A percentile compares a stretch with the other conserved stretches of the same genome.
Conservation (phyloP, 2,888 invertebrate genomes). For the Epinotia brunnichana region DNA sequence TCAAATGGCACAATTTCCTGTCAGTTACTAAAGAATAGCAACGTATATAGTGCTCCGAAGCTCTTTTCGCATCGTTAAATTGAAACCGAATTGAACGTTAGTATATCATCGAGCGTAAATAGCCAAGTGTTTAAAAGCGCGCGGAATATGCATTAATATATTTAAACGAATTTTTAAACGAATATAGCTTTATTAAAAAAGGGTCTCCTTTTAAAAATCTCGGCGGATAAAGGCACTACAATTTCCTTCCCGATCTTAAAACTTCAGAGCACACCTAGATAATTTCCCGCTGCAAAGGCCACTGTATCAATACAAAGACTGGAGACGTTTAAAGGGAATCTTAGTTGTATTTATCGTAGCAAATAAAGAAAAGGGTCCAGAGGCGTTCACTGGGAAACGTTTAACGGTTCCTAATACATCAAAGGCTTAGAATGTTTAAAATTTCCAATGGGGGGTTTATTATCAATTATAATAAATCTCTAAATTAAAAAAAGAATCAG, state of each 20-base stretch:
- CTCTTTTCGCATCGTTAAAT: neutral
- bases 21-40: slow-evolving; percentile 8
- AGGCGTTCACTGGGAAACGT: slow-evolving; percentile 48
- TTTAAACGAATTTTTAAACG: too few species aligned
- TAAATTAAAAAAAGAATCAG: too few species aligned
- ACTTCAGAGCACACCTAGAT: slow-evolving; percentile 11
- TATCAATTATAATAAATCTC: too few species aligned
- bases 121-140: neutral
- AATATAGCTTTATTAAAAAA: neutral
- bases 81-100: neutral
- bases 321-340: slow-evolving; percentile 36
- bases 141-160: too few species aligned
- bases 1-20: slow-evolving; percentile 29
- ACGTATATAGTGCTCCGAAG: neutral
- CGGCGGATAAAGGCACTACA: neutral
- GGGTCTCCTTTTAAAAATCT: neutral
- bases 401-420: slow-evolving; percentile 61
- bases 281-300: slow-evolving; percentile 11
- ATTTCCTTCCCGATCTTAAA: slow-evolving; percentile 18
- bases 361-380: slow-evolving; percentile 44
- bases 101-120: neutral
- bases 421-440: slow-evolving; percentile 50
- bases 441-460: slow-evolving; percentile 54
- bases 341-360: slow-evolving; percentile 34
- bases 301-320: slow-evolving; percentile 28